These are phyloP conservation scores for Slavum lentiscoides DNA, from an alignment of 2,888 invertebrate genomes.

Conservation along the genomic window DNA sequence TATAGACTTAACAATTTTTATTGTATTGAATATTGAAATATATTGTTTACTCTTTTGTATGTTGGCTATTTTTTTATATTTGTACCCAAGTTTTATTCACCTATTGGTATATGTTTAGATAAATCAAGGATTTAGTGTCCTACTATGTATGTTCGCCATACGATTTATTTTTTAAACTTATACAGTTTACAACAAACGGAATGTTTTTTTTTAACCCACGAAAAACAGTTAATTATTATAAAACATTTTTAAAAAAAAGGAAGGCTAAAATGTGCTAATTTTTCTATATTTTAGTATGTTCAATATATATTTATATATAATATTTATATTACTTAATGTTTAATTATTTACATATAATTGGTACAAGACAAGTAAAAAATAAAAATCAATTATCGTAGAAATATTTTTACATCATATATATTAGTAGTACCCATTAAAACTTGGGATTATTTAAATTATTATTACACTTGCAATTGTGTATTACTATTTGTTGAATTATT, in stretches of 20 bases:
- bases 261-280: constrained; percentile 44
- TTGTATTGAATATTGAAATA: no score
- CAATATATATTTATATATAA: constrained; percentile 28
- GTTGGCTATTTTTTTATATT: no score
- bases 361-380: constrained; percentile 40
- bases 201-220: no score
- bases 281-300: constrained; percentile 46
- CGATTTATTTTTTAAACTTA: background rate
- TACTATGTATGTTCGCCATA: constrained; percentile 8
- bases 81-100: no score
- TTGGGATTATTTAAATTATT: constrained; percentile 31
- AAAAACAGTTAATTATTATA: no score
- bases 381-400: constrained; percentile 31
- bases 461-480: constrained; percentile 22
- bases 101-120: background rate
- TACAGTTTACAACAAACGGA: constrained; percentile 18
- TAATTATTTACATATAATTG: constrained; percentile 40
- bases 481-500: constrained; percentile 24
- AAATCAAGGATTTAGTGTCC: constrained; percentile 12
- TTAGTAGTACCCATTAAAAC: constrained; percentile 50
- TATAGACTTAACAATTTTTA: no score
- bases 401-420: constrained; percentile 45
- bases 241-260: background rate
- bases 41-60: no score
- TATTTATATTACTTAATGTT: constrained; percentile 39